Conservation (phyloP, 2,797 vertebrate species). For the Bryconaethiops microstoma region DNA sequence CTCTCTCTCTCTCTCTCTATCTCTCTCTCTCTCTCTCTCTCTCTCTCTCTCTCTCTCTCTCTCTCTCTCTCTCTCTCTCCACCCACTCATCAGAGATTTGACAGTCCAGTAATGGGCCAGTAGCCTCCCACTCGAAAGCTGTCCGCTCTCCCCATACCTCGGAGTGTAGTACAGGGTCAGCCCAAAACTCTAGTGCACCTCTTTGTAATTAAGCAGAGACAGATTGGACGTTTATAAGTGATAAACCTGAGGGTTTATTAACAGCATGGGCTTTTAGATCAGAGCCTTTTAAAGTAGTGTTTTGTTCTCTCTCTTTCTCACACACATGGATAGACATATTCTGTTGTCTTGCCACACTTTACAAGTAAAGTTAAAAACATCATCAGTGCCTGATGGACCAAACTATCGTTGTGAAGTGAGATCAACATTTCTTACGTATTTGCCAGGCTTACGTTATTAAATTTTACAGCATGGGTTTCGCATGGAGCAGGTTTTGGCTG, state of each 20-base stretch:
- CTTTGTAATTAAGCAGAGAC: slow-evolving; percentile 26
- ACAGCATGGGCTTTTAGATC: not conserved
- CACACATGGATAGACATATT: not conserved
- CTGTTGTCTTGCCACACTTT: not conserved
- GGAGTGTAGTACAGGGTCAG: slow-evolving; percentile 51
- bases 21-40: not conserved
- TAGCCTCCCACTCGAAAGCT: slow-evolving; percentile 54
- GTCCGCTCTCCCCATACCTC: slow-evolving; percentile 32
- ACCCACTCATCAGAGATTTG: slow-evolving; percentile 44
- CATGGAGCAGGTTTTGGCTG: not conserved
- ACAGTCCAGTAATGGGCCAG: slow-evolving; percentile 46
- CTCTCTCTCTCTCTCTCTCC: slow-evolving; percentile 17
- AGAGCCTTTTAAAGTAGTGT: not conserved
- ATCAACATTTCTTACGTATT: not conserved
- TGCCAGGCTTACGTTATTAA: not conserved
- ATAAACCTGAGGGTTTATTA: slow-evolving; percentile 19
- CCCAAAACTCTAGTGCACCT: slow-evolving; percentile 61
- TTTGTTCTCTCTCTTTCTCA: not conserved
- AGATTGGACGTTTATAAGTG: slow-evolving; percentile 9
- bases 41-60: slow-evolving; percentile 21
- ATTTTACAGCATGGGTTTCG: not conserved
- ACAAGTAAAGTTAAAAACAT: not conserved
- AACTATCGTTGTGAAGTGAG: not conserved
- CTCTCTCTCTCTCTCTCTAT: slow-evolving; percentile 10
- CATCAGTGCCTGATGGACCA: not conserved